Base-by-base conservation (phyloP, 2,888 invertebrate species). In the Drosophila colorata region DNA sequence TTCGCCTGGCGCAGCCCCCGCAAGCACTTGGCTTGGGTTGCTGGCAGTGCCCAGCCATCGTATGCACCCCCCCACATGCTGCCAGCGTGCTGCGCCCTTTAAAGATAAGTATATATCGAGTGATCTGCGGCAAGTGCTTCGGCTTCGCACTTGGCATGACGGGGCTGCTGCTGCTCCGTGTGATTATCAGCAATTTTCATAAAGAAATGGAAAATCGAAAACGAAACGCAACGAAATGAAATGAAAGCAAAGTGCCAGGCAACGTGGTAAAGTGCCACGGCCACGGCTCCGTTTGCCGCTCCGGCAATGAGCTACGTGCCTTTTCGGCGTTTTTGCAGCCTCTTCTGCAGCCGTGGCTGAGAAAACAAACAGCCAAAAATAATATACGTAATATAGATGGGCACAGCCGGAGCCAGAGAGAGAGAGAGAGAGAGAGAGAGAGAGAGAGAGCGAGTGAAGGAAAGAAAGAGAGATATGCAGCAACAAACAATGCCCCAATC, bases 181-280 rank as follows among this genome's bases (percentile, higher is more conserved):
- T 84, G 87, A 83, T 84, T 87, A 87, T 87, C 83, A 84, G 79
- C 74, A 78, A 87, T 83, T 84, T 82, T 79, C 87, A 83, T 87
- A 83, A 81, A 78, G 74, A 78, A 83, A 83, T 87, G 82, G 82
- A 74, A 83, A 87, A 83, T 83, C 82, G 69, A 87, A 57, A 60
- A 51, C 37, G 67, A 73, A 72, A 72, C 44, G 66, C 56, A 71
- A 59, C 57, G 69, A 77, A 68, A 69, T 75, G 82, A 70, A 80
- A 74, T 68, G 80, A 79, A 85, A 82, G 86, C 80, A 78, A 83
- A 80, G 81, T 81, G 86, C 46, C 78, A 78, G 87, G 72, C 81
- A 78, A 86, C 81, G 81, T 82, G 87, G 87, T 82, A 80, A 87
- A 82, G 81, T 82, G 81, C 65, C 80, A 61, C 25, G 57, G 69